Evolutionary conservation across 2,888 invertebrate genomes (phyloP).

Genomic region (Callyntrura guangdongensis): DNA sequence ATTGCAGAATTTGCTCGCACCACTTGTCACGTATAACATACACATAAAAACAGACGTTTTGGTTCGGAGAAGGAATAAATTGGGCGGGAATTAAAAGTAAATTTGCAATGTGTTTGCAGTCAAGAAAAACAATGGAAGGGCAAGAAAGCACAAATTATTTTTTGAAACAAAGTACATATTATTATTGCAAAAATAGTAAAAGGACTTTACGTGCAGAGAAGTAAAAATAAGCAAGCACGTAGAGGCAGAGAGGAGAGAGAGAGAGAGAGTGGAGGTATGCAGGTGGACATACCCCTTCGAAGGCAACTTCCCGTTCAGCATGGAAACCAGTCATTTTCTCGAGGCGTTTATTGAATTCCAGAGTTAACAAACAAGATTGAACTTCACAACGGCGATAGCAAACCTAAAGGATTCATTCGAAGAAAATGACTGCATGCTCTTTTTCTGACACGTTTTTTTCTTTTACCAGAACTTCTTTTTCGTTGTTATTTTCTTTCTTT

Average conservation of each 20-base stretch:
- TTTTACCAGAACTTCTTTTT: no score
- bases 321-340: neutral
- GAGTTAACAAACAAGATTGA: constrained; percentile 47
- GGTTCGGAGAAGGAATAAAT: neutral
- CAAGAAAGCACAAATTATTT: constrained; percentile 25
- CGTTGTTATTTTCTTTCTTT: no score
- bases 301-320: neutral
- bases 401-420: no score
- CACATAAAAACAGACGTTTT: neutral
- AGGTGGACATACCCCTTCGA: neutral
- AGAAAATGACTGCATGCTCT: no score
- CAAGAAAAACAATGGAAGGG: neutral
- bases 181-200: neutral
- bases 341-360: constrained; percentile 35
- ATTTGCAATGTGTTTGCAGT: constrained; percentile 33
- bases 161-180: neutral
- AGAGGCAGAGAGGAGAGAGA: no score
- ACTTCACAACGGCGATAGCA: neutral
- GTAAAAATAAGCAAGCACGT: neutral
- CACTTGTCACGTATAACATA: no score
- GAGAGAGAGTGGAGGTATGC: neutral
- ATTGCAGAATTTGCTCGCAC: neutral
- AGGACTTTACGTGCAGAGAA: neutral
- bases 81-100: constrained; percentile 10
- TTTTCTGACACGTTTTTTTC: no score